These are phyloP conservation scores for Carollia perspicillata DNA, from an alignment of 2,113 vertebrate species.

Conservation along the genomic window DNA sequence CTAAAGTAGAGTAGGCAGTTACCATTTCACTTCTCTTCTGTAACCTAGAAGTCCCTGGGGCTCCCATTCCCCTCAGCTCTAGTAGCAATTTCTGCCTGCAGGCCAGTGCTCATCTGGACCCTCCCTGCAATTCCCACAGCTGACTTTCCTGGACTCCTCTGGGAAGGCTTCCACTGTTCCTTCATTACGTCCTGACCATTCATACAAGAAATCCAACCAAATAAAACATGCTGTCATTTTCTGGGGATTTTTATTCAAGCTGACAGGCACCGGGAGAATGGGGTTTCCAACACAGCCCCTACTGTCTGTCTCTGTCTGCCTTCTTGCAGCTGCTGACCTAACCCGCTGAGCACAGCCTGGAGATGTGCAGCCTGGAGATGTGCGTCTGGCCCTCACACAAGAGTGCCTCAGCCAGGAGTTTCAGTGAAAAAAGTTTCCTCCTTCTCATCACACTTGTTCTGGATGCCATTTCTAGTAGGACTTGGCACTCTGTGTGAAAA, in stretches of 20 bases:
- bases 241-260: not conserved
- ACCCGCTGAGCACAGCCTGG: not conserved
- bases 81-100: not conserved
- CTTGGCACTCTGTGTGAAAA: not conserved
- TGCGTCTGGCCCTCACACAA: not conserved
- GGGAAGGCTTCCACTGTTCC: not conserved
- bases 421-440: not conserved
- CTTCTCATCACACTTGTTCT: not conserved
- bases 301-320: not conserved
- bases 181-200: not conserved
- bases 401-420: not conserved
- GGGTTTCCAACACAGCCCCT: not conserved
- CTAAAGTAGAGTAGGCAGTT: not conserved
- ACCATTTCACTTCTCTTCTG: not conserved
- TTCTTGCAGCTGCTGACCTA: not conserved
- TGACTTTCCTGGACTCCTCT: not conserved
- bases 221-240: not conserved
- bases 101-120: not conserved
- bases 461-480: not conserved
- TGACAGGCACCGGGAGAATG: not conserved
- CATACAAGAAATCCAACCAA: not conserved
- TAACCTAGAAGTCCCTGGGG: not conserved
- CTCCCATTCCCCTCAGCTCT: not conserved
- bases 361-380: not conserved
- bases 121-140: not conserved